Conservation (phyloP, 2,113 vertebrate species). For the Nannobrachium achirus region DNA sequence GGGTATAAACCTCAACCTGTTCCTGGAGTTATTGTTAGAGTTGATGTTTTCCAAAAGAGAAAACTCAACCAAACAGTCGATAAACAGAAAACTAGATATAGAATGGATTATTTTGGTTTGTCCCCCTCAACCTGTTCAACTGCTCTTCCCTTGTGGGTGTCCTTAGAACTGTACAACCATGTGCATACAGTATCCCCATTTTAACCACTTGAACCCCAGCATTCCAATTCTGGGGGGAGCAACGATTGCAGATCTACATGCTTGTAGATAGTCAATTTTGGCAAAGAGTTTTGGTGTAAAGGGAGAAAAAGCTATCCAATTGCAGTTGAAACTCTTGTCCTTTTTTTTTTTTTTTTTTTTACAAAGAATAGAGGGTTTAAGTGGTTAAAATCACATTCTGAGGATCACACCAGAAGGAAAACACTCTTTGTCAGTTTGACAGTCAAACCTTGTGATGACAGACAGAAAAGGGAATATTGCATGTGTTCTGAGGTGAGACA, state of each 20-base stretch:
- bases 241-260: neutral
- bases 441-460: conserved; percentile 4
- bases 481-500: conserved; percentile 58
- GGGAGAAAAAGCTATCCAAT: no score
- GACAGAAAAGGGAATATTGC: conserved; percentile 60
- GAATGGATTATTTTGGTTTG: conserved; percentile 46
- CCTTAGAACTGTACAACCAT: conserved; percentile 5
- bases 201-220: conserved; percentile 11
- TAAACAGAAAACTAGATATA: conserved; percentile 47
- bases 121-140: conserved; percentile 26
- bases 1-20: conserved; percentile 33
- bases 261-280: no score
- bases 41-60: conserved; percentile 36
- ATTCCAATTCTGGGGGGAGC: conserved; percentile 1
- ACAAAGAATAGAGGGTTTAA: no score
- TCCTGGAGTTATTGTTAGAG: conserved; percentile 47
- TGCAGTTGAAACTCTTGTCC: conserved; percentile 9
- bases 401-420: conserved; percentile 59
- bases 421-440: conserved; percentile 52
- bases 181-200: conserved; percentile 26
- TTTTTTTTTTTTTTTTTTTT: no score
- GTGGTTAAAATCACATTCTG: conserved; percentile 1
- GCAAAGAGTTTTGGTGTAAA: no score
- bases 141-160: neutral
- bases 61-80: conserved; percentile 60